A percentile compares a stretch with the other conserved stretches of the same genome.
These are phyloP conservation scores for Leptinotarsa lineolata DNA, from an alignment of 1,140 invertebrate genomes.

Conservation along the genomic window DNA sequence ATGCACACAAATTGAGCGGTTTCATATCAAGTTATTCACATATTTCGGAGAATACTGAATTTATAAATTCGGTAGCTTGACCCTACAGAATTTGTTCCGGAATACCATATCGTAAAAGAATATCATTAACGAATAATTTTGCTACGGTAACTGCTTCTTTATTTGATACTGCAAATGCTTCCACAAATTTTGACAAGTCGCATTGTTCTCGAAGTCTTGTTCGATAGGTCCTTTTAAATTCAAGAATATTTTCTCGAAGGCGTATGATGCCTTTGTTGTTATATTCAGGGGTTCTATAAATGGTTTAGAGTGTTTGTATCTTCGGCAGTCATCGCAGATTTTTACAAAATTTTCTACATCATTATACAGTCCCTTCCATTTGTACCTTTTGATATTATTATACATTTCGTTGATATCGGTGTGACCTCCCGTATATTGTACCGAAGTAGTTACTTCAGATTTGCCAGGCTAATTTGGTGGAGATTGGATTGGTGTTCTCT, in stretches of 20 bases:
- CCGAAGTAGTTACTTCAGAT: no score
- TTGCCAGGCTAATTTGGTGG: no score
- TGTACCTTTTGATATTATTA: constrained; percentile 44
- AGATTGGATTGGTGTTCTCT: no score
- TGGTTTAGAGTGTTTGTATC: no score
- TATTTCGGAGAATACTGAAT: constrained; percentile 21
- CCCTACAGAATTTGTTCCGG: constrained; percentile 34
- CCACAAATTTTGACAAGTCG: constrained; percentile 2
- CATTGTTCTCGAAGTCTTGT: constrained; percentile 32
- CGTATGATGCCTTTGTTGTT: constrained; percentile 32
- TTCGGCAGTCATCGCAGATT: no score
- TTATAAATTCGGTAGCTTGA: constrained; percentile 36
- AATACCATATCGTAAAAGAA: constrained; percentile 39
- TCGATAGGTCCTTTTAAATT: constrained; percentile 37
- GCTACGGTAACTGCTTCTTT: constrained; percentile 37
- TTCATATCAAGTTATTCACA: constrained; percentile 37
- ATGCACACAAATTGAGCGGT: constrained; percentile 37
- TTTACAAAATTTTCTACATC: constrained; percentile 32
- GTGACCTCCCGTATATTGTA: constrained; percentile 46
- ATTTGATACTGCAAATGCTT: constrained; percentile 21
- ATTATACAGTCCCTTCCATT: constrained; percentile 33
- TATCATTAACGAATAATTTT: constrained; percentile 36
- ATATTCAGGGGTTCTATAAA: constrained; percentile 31
- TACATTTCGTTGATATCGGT: constrained; percentile 40
- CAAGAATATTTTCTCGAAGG: constrained; percentile 37